These are phyloP conservation scores for Grammomys dolichurus DNA, from an alignment of 2,113 vertebrate species.

Conservation along the genomic window DNA sequence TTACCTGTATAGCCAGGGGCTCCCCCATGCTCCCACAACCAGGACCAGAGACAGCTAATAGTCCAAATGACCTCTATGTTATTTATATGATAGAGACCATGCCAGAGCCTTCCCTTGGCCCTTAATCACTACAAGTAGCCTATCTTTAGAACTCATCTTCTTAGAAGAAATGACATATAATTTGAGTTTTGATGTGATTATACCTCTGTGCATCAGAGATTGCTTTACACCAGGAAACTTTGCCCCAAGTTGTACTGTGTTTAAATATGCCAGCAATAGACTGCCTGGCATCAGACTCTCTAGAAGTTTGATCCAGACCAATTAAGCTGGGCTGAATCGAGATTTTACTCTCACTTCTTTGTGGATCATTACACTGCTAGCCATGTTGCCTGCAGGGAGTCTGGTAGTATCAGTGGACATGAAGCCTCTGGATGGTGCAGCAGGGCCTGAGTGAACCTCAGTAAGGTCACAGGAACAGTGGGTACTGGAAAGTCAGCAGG, in stretches of 20 bases:
- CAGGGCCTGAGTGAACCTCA: background rate
- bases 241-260: background rate
- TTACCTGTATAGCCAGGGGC: background rate
- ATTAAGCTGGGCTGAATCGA: background rate
- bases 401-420: too few relatives aligned
- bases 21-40: background rate
- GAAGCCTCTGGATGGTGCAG: background rate
- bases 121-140: background rate
- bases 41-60: background rate
- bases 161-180: background rate
- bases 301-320: background rate
- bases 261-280: background rate
- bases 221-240: background rate
- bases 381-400: background rate
- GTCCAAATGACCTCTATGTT: background rate
- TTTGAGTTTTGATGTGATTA: background rate
- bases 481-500: background rate
- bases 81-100: background rate
- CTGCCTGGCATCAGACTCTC: background rate
- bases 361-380: background rate
- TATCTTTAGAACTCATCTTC: background rate
- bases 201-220: background rate
- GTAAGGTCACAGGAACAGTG: too few relatives aligned
- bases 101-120: background rate
- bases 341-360: background rate